Evolutionary conservation across 1,140 invertebrate genomes (phyloP).

Genomic region (Hyphantria cunea): DNA sequence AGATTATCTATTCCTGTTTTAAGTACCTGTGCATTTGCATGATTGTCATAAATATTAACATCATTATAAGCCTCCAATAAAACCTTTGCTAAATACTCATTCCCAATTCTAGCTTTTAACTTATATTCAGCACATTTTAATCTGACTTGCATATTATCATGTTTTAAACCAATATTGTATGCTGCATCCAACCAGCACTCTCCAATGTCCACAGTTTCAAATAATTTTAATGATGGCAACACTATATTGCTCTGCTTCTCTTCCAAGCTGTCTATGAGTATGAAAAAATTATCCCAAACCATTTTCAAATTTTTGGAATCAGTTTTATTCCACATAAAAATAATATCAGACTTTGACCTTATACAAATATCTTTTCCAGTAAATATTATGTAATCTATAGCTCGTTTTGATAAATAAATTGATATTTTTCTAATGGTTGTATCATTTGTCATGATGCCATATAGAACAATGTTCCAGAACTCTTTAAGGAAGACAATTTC

Average conservation of each 20-base stretch:
- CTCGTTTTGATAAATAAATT: constrained; percentile 64
- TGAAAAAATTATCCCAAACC: constrained; percentile 66
- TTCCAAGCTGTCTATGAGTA: constrained; percentile 68
- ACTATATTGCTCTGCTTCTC: constrained; percentile 75
- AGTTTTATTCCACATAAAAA: constrained; percentile 52
- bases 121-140: constrained; percentile 58
- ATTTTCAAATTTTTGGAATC: constrained; percentile 41
- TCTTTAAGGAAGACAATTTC: constrained; percentile 45
- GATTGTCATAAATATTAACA: constrained; percentile 57
- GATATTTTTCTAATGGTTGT: constrained; percentile 50
- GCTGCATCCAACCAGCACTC: constrained; percentile 62
- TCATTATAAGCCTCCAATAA: constrained; percentile 65
- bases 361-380: constrained; percentile 50
- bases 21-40: constrained; percentile 40
- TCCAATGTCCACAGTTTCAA: constrained; percentile 49
- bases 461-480: constrained; percentile 60
- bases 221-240: constrained; percentile 62
- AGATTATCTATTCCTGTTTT: constrained; percentile 38
- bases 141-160: constrained; percentile 65
- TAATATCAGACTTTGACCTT: constrained; percentile 23
- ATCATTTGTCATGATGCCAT: constrained; percentile 51
- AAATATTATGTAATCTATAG: constrained; percentile 53
- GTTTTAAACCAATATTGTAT: constrained; percentile 62
- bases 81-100: constrained; percentile 43
- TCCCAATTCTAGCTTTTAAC: constrained; percentile 43